Evolutionary conservation across 2,113 vertebrate species (phyloP), one percentile per base, ranked within the genome.

Genomic region (Phycodurus eques): DNA sequence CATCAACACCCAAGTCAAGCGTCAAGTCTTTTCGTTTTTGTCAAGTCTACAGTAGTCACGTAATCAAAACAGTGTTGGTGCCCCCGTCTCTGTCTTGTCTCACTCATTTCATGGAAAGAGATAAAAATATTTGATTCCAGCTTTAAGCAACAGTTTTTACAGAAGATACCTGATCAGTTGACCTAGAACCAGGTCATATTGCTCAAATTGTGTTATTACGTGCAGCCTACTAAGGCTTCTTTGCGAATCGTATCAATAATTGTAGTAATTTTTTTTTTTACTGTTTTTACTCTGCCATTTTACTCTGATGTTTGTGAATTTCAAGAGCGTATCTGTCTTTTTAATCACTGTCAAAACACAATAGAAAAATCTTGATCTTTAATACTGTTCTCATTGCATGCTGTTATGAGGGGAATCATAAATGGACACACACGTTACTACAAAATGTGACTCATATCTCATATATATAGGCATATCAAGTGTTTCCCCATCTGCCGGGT

Each of bases 401-500:
- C 53, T 71, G 68, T 79, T 56, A 59, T 63, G 31, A 35, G 67
- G 20, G 47, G 43, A 65, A n/a, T 39, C 5, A 56, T 56, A 56
- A 54, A 54, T 68, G 51, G 31, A 68, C 5, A 33, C 8, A 3
- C 14, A 12, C 67, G 42, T 46, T n/a, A 61, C 15, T 46, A 15
- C 14, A 14, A 47, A 33, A 17, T 47, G 17, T 72, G 35, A 19
- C 31, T 35, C 22, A 15, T 59, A 39, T 39, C 35, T 31, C 17
- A 20, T 31, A 39, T 13, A 39, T 12, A 22, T 7, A 20, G 51
- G 60, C 70, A 35, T 66, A 43, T 47, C n/a, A 76, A 76, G 57
- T 56, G 57, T 17, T 77, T 79, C 78, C 77, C 60, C 43, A 74
- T 78, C 47, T 80, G 67, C 70, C 67, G 47, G 70, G 22, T 74